These are phyloP conservation scores for Chrysochloris asiatica DNA, from an alignment of 2,113 vertebrate genomes.

Conservation along the genomic window DNA sequence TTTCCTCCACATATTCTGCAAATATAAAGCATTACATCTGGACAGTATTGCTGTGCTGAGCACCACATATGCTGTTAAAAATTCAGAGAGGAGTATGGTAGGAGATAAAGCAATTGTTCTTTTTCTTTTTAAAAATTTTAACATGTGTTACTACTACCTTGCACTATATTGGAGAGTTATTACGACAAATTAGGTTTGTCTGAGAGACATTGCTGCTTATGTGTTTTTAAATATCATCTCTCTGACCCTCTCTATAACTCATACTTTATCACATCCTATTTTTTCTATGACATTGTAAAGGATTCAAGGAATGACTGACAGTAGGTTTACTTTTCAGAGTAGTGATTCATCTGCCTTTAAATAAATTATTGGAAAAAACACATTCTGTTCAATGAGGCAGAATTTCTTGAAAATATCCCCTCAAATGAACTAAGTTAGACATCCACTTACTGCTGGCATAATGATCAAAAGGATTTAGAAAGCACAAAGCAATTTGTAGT, in stretches of 20 bases:
- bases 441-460: constrained; percentile 50
- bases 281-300: constrained; percentile 27
- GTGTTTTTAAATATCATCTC: neutral
- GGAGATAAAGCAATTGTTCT: neutral
- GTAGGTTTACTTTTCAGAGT: neutral
- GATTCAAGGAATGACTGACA: neutral
- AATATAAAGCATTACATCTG: neutral
- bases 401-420: constrained; percentile 59
- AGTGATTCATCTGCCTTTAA: neutral
- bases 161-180: neutral
- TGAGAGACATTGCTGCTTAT: neutral
- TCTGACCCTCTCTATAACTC: neutral
- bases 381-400: constrained; percentile 11
- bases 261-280: constrained; percentile 17
- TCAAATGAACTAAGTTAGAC: constrained; percentile 48
- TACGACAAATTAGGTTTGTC: neutral
- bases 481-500: constrained; percentile 47
- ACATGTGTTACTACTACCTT: neutral
- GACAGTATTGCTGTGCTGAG: neutral
- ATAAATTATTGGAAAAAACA: constrained; percentile 31
- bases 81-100: neutral
- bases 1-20: neutral
- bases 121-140: neutral
- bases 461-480: constrained; percentile 56
- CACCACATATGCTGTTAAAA: neutral